These are phyloP conservation scores for Pygmarrhopalites habei DNA, from an alignment of 1,140 invertebrate species.

Conservation along the genomic window DNA sequence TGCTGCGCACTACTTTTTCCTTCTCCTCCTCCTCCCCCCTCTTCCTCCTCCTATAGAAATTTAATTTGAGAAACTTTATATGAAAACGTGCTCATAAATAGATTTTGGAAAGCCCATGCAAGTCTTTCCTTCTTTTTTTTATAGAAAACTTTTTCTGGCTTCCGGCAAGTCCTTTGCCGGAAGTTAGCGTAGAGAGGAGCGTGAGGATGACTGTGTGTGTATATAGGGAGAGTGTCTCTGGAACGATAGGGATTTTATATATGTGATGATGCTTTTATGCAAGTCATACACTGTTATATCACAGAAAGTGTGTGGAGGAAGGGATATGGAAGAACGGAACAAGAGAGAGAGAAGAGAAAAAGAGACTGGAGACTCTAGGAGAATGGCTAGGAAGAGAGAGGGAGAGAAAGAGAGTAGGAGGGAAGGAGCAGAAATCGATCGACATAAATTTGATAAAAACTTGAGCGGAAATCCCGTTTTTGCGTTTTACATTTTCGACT, in stretches of 20 bases:
- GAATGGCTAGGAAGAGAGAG: no score
- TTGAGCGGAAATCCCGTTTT: constrained; percentile 28
- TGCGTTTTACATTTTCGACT: not conserved
- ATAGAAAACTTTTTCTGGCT: constrained; percentile 26
- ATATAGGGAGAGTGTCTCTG: not conserved
- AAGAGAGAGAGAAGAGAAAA: no score
- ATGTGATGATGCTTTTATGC: no score
- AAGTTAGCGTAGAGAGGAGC: constrained; percentile 21
- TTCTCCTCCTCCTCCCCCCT: not conserved
- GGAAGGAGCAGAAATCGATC: constrained; percentile 21
- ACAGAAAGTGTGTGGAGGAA: no score
- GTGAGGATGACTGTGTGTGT: not conserved
- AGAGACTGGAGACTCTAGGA: no score
- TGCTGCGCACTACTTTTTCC: not conserved
- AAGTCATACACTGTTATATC: no score
- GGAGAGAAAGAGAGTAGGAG: no score
- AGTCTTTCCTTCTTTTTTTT: constrained; percentile 14
- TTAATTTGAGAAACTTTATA: constrained; percentile 31
- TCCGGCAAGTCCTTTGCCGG: constrained; percentile 36
- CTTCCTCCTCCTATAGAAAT: constrained; percentile 1
- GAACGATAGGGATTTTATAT: constrained; percentile 1
- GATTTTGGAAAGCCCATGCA: constrained; percentile 18
- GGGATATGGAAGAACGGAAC: no score
- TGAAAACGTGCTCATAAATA: constrained; percentile 27
- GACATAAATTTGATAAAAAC: constrained; percentile 34